Conservation (phyloP, 1,140 invertebrate species). For the Tetraneura akinire region DNA sequence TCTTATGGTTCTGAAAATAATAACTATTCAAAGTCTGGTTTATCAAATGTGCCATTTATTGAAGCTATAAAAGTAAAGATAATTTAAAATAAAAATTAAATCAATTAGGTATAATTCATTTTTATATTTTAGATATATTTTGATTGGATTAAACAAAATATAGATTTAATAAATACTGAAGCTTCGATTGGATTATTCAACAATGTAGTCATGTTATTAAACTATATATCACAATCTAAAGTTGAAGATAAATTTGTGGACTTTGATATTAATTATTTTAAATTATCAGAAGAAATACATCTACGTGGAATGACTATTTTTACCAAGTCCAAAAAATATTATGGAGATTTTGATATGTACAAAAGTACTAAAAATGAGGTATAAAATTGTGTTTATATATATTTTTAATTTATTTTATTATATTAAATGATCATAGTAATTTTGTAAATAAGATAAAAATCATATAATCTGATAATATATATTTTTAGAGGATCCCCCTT, state of each 20-base stretch:
- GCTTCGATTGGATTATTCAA: constrained; percentile 8
- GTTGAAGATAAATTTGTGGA: constrained; percentile 1
- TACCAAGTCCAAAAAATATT: neutral
- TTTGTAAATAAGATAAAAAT: too few relatives aligned
- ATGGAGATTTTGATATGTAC: neutral
- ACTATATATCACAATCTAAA: constrained; percentile 35
- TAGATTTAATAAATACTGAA: constrained; percentile 18
- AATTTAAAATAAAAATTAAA: too few relatives aligned
- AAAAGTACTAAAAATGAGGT: constrained; percentile 34
- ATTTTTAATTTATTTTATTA: too few relatives aligned
- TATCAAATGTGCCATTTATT: constrained; percentile 30
- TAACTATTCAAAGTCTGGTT: neutral
- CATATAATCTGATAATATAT: too few relatives aligned
- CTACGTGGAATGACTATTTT: constrained; percentile 39
- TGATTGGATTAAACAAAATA: constrained; percentile 29
- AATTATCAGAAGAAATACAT: constrained; percentile 38
- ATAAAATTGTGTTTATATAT: neutral
- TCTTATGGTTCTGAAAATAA: constrained; percentile 42
- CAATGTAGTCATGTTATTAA: constrained; percentile 27
- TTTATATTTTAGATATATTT: constrained; percentile 31
- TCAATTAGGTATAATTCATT: too few relatives aligned
- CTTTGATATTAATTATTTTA: neutral
- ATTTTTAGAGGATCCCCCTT: too few relatives aligned
- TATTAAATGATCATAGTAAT: too few relatives aligned
- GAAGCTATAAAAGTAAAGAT: constrained; percentile 36